These are phyloP conservation scores for Haliaeetus leucogaster DNA, from an alignment of 2,113 vertebrate genomes.

Conservation along the genomic window DNA sequence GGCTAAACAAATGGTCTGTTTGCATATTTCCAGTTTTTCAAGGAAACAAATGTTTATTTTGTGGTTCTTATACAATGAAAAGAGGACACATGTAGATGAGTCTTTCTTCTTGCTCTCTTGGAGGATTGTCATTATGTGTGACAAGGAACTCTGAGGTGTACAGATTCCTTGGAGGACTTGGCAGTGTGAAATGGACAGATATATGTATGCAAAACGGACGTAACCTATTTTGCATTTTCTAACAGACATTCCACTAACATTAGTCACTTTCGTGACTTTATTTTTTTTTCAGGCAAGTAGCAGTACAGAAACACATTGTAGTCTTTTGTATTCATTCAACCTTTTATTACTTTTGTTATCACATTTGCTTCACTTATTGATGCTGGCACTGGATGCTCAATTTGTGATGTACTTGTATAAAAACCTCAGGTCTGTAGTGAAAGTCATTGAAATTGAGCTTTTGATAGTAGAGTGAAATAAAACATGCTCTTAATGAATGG, in stretches of 20 bases:
- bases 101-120: neutral
- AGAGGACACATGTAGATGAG: neutral
- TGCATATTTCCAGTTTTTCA: neutral
- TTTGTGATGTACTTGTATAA: neutral
- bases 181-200: neutral
- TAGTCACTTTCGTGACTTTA: neutral
- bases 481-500: neutral
- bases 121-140: fast-evolving
- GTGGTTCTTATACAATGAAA: neutral
- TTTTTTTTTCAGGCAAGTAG: neutral
- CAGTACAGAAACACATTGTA: neutral
- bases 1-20: neutral
- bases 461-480: slow-evolving; percentile 5
- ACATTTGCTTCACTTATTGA: neutral
- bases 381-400: neutral
- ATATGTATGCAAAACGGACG: neutral
- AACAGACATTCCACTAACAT: neutral
- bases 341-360: neutral
- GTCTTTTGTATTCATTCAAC: neutral
- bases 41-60: neutral
- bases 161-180: neutral
- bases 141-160: neutral
- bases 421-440: neutral
- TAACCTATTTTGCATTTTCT: neutral
- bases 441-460: slow-evolving; percentile 8